Evolutionary conservation across 2,797 vertebrate genomes (phyloP), one percentile per base, ranked within the genome.

Genomic region (Otus scops): DNA sequence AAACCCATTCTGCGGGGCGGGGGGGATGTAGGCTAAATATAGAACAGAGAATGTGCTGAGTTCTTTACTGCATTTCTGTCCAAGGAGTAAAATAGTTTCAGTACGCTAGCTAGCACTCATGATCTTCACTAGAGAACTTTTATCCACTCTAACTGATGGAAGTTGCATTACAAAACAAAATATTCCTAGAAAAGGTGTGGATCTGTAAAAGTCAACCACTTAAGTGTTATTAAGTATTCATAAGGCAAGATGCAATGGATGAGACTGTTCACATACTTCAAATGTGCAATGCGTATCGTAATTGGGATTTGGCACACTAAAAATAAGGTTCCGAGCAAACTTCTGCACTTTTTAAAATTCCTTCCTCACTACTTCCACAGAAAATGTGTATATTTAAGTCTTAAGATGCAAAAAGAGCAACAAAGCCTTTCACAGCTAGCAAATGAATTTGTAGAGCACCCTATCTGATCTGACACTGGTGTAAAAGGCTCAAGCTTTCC

Each of bases 171-270:
- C 67, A 87, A 90, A 95, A 76, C 56, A 77, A 91, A 78, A 75
- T 28, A 57, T 15, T 67, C 38, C 38, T n/a, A 81, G 64, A 80
- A 91, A 87, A 96, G 56, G 71, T 67, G 59, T 51, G 64, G 70
- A 75, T 84, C 81, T 85, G 45, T 76, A 89, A 39, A 88, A 92
- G 83, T 83, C 91, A 93, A 38, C 76, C 68, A 89, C 73, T 92
- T 91, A 75, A 81, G 34, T 27, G 6, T 50, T 83, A 94, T 91
- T 86, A 93, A 85, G 85, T 84, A 92, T 96, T 95, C 85, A 93
- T 91, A 89, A 89, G 23, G 54, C 67, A 92, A 91, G 65, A 94
- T 39, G 59, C 76, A 88, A 76, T 32, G n/a, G 69, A 86, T 76
- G 69, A 96, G 88, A 68, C 65, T 47, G 41, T 79, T 93, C 89